Conservation (phyloP, 2,113 vertebrate genomes). For the Acanthisitta chloris region DNA sequence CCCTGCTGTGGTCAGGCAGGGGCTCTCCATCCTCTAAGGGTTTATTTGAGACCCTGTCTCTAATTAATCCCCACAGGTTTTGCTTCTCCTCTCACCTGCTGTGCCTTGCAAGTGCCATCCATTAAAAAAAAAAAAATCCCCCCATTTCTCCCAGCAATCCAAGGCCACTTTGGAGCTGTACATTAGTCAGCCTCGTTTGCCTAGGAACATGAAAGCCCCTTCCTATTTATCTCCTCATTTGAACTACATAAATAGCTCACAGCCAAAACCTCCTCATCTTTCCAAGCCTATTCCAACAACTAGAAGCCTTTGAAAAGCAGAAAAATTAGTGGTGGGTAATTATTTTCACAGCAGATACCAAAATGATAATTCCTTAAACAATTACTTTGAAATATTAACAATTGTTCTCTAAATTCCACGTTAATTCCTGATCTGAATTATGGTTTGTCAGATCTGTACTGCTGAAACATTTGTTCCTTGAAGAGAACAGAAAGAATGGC, state of each 20-base stretch:
- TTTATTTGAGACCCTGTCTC: not conserved
- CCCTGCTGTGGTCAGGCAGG: fast-evolving
- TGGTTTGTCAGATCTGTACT: constrained; percentile 52
- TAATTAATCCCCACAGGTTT: not conserved
- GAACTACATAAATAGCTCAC: constrained; percentile 48
- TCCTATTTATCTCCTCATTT: constrained; percentile 51
- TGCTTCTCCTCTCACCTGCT: not conserved
- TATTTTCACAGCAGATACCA: constrained; percentile 57
- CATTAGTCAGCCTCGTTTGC: constrained; percentile 49
- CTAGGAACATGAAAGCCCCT: constrained; percentile 39
- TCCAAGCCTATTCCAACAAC: constrained; percentile 21
- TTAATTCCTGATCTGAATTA: constrained; percentile 52
- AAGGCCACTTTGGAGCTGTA: not conserved
- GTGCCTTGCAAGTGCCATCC: not conserved
- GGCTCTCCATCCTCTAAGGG: not conserved
- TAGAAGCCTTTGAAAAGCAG: constrained; percentile 41
- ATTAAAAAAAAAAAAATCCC: not conserved
- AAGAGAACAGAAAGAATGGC: constrained; percentile 31
- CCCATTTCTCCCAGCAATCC: not conserved
- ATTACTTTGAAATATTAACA: constrained; percentile 63
- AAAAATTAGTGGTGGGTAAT: constrained; percentile 57
- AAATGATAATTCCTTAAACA: constrained; percentile 64
- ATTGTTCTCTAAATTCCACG: constrained; percentile 58
- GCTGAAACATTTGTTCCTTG: constrained; percentile 36
- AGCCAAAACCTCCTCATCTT: constrained; percentile 40